Base-by-base conservation (phyloP, 2,113 vertebrate genomes). In the Edolisoma coerulescens region DNA sequence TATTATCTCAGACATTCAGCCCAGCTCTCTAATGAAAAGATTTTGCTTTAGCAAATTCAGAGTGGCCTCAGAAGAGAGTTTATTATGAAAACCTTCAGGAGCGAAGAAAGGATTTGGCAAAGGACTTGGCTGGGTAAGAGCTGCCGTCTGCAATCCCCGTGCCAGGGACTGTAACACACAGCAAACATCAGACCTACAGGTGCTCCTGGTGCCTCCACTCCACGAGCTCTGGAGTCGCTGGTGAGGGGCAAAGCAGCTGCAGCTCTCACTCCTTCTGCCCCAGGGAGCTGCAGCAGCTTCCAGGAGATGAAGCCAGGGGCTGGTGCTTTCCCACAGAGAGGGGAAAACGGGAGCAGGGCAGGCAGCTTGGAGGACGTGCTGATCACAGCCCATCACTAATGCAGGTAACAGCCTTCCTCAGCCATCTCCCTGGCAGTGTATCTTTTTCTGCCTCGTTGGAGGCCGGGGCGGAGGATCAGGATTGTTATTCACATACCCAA, bases 371-470 rank as follows among this genome's bases (percentile, higher is more conserved):
- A 70, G 88, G 71, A 84, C 0, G 3, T 18, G 85, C 76, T 71
- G 69, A 95, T 94, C 96, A 92, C 77, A 95, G 84, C 77, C 53
- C 64, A 32, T 52, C 89, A 53, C 81, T 92, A 79, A 93, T 53
- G 74, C 70, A 91, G 78, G 87, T 22, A 94, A 92, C 76, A 96
- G 67, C 89, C 79, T 91, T 89, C 67, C 87, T 78, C 97, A 87
- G 64, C n/a, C 88, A 41, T 91, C 84, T 87, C 50, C 68, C 87
- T 81, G 89, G 52, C 63, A 35, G 32, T 32, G 95, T 77, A 89
- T 73, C 74, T 57, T 96, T 95, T 95, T 91, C 95, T 97, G 95
- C 96, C 85, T 97, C 95, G 79, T 17, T 95, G 91, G 63, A 85
- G 49, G 32, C 59, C 0, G 0, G 61, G 77, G 27, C 0, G 8